Evolutionary conservation across 30 jellyfish, hydroid and myxozoan genomes (phyloP), one percentile per base, ranked within the genome.

Genomic region (Aurelia aurita): DNA sequence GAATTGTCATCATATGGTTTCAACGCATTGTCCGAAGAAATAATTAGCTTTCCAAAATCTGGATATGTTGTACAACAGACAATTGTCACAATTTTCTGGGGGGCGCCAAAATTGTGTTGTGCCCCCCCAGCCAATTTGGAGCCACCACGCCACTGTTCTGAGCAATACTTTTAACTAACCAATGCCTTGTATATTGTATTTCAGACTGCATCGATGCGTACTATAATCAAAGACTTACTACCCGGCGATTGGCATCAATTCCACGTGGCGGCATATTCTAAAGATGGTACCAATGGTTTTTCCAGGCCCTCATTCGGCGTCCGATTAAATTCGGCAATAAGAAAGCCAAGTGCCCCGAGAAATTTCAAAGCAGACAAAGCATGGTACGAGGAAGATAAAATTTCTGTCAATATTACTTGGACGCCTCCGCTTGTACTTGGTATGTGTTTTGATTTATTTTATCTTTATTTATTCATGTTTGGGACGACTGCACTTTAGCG

Each of bases 191-290:
- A 39, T 39, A 0, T 61, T 83, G 32, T 69, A 2, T 85, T 85
- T 45, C 67, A 85, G 95, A 85, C 88, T 5, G 25, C 88, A 22
- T 34, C 77, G 49, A 28, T 72, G 66, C 79, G 62, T 3, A 68
- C 31, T 28, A 34, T 22, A 26, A 26, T 87, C 15, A 59, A 66
- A n/a, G 29, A 46, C 51, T 68, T 87, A 28, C 21, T 22, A 10
- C 87, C 91, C 21, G 91, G 96, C 1, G 79, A 88, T 20, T 87
- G 90, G 88, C 77, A 87, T 27, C 96, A 87, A 55, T 53, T 87
- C 22, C 77, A 91, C 16, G 90, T 87, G 16, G 58, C 73, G 0
- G 96, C 91, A 1, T 70, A 47, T 53, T 76, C 90, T 2, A 23
- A 57, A 54, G 64, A 87, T 77, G 96, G 96, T 21, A 46, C 89